Conservation (phyloP, 2,113 vertebrate species). For the Cephalophus harveyi region DNA sequence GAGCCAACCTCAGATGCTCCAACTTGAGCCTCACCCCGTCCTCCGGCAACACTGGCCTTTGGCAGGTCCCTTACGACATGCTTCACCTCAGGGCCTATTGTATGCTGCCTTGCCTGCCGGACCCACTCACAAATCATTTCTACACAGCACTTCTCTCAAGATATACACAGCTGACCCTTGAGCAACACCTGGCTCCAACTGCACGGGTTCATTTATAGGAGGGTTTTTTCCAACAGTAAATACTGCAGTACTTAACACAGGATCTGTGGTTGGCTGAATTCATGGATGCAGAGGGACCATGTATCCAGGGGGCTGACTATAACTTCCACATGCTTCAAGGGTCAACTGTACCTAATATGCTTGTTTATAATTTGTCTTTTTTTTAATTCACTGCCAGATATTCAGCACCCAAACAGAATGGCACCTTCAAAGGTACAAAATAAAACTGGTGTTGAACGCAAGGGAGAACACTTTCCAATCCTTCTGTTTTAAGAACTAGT, state of each 20-base stretch:
- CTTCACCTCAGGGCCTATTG: neutral
- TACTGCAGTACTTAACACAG: neutral
- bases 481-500: neutral
- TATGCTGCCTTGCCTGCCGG: neutral
- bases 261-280: neutral
- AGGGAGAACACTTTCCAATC: neutral
- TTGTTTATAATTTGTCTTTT: neutral
- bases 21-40: fast-evolving
- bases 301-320: neutral
- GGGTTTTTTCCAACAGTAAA: neutral
- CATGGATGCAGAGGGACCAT: neutral
- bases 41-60: neutral
- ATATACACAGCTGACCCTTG: neutral
- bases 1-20: neutral
- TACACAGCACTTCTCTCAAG: neutral
- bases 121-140: neutral
- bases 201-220: neutral
- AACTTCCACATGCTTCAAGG: neutral
- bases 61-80: neutral
- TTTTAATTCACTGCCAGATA: neutral
- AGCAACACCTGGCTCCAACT: neutral
- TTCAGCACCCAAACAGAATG: neutral
- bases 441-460: neutral
- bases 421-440: neutral
- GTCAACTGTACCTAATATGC: neutral